Conservation (phyloP, 2,888 invertebrate species). For the Blastobasis adustella region DNA sequence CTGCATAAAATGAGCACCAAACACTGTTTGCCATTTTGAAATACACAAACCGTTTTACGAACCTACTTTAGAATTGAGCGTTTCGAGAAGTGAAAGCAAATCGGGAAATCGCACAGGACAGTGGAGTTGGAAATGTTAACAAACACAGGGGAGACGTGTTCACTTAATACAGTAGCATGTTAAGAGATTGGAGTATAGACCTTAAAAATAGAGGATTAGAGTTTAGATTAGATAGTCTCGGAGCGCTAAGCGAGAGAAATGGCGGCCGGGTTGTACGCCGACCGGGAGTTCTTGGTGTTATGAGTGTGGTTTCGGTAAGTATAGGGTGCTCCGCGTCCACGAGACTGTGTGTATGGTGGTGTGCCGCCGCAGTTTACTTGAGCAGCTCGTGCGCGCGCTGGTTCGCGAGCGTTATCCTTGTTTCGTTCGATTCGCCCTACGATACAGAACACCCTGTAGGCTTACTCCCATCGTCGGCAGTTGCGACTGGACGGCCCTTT, state of each 20-base stretch:
- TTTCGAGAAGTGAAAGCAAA: slow-evolving; percentile 7
- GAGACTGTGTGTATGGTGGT: slow-evolving; percentile 46
- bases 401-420: slow-evolving; percentile 97
- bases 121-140: neutral
- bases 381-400: slow-evolving; percentile 97
- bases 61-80: slow-evolving; percentile 14
- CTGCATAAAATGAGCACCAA: slow-evolving; percentile 54
- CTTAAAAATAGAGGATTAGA: slow-evolving; percentile 18
- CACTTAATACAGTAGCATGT: slow-evolving; percentile 47
- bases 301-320: too few species aligned
- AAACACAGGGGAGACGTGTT: slow-evolving; percentile 21
- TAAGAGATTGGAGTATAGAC: slow-evolving; percentile 24
- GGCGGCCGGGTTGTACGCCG: too few species aligned
- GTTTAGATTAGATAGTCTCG: slow-evolving; percentile 24
- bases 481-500: slow-evolving; percentile 3
- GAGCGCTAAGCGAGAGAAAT: slow-evolving; percentile 23
- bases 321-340: slow-evolving; percentile 26
- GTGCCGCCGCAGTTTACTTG: slow-evolving; percentile 79
- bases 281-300: too few species aligned
- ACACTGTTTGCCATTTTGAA: slow-evolving; percentile 14
- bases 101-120: neutral
- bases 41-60: slow-evolving; percentile 1
- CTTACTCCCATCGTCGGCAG: slow-evolving; percentile 26
- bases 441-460: slow-evolving; percentile 53
- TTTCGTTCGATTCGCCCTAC: slow-evolving; percentile 91